A percentile compares a stretch with the other conserved stretches of the same genome.
Conservation (phyloP, 2,797 vertebrate species). For the Spizella passerina region DNA sequence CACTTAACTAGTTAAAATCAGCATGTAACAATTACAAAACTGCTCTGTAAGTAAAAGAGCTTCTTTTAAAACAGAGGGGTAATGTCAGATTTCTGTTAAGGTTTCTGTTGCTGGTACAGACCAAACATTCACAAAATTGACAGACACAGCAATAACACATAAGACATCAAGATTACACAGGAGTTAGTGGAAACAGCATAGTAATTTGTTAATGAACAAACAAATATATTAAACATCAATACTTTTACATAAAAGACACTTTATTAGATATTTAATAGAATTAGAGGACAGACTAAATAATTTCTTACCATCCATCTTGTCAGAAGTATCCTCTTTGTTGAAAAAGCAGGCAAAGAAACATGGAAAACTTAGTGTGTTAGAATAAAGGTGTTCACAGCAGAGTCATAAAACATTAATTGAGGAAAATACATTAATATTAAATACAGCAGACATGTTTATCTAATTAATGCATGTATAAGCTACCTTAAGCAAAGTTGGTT, state of each 20-base stretch:
- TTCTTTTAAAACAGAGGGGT: background rate
- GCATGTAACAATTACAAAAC: background rate
- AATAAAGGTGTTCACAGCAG: constrained; percentile 58
- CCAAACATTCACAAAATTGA: background rate
- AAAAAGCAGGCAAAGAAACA: constrained; percentile 81
- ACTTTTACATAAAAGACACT: constrained; percentile 5
- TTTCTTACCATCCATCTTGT: constrained; percentile 99
- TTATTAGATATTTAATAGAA: constrained; percentile 2
- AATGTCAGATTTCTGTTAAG: background rate
- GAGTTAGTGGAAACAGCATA: background rate
- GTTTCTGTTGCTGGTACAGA: background rate
- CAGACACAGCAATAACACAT: background rate
- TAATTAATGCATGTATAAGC: constrained; percentile 20
- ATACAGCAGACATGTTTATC: constrained; percentile 28
- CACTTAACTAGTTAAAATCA: background rate
- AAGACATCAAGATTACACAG: background rate
- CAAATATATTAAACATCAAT: background rate
- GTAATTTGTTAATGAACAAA: constrained; percentile 6
- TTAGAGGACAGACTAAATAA: constrained; percentile 68
- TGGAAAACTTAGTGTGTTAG: constrained; percentile 80
- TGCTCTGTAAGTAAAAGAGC: background rate
- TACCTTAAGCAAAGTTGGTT: background rate
- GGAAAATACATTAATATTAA: constrained; percentile 67
- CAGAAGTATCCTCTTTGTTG: constrained; percentile 97
- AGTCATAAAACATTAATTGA: constrained; percentile 65